Percentiles rank a stretch among this genome's conserved stretches.
Evolutionary conservation across 2,113 vertebrate genomes (phyloP).

Genomic region (Chitala chitala): DNA sequence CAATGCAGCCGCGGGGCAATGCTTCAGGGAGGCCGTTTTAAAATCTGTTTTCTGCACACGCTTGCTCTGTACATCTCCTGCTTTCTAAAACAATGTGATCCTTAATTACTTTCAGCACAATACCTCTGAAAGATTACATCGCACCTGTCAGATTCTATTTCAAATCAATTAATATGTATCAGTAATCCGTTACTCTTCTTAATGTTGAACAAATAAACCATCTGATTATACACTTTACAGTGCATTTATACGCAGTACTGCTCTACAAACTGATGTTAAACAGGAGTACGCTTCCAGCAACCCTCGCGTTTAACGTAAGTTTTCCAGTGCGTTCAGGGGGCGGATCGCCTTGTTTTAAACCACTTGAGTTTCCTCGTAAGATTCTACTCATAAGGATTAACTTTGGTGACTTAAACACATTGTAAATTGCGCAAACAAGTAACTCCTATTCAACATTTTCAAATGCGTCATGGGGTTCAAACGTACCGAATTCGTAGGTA

Average conservation of each 20-base stretch:
- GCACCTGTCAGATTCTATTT: slow-evolving; percentile 6
- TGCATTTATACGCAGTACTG: too few relatives aligned
- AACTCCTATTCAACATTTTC: slow-evolving; percentile 9
- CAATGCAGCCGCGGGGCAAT: background rate
- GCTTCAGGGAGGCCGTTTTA: background rate
- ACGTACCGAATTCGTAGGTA: background rate
- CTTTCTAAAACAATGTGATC: background rate
- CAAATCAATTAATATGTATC: background rate
- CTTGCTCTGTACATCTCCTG: background rate
- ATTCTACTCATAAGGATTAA: background rate
- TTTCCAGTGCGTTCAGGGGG: background rate
- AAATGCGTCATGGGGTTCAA: slow-evolving; percentile 2
- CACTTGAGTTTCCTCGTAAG: background rate
- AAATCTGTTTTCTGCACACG: background rate
- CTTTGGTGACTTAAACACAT: slow-evolving; percentile 1
- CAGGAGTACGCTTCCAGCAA: too few relatives aligned
- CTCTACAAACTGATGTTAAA: too few relatives aligned
- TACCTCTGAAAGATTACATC: background rate
- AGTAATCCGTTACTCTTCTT: background rate
- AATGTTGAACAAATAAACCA: background rate
- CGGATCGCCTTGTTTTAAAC: background rate
- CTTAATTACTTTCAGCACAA: background rate
- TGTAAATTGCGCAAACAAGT: background rate
- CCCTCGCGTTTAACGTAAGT: too few relatives aligned
- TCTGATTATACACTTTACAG: background rate